Conservation (phyloP, 2,797 vertebrate species). For the Choloepus didactylus region DNA sequence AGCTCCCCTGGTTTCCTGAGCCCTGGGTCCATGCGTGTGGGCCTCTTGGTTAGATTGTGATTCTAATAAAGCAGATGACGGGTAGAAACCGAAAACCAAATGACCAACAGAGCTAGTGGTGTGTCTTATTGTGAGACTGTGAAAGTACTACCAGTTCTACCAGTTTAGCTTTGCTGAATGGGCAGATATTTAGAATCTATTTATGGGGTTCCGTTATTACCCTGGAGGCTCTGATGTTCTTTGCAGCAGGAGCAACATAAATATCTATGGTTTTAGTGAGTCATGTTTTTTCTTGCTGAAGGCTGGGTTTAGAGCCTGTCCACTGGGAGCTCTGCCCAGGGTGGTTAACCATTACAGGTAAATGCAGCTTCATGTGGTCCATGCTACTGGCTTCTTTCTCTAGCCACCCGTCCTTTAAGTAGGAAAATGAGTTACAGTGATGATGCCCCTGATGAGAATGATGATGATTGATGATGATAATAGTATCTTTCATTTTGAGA, state of each 20-base stretch:
- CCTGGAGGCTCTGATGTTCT: conserved; percentile 51
- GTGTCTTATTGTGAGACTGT: not conserved
- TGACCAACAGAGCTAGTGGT: not conserved
- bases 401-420: not conserved
- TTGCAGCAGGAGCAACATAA: conserved; percentile 50
- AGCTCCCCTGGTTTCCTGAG: not conserved
- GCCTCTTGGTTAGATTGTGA: not conserved
- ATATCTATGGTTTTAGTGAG: conserved; percentile 65
- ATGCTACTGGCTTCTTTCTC: not conserved
- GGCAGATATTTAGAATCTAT: conserved; percentile 52
- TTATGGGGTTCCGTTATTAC: conserved; percentile 56
- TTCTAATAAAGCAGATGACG: conserved; percentile 16
- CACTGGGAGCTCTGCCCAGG: not conserved
- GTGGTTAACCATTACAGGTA: not conserved
- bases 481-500: not conserved
- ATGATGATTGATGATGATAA: not conserved
- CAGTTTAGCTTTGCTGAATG: conserved; percentile 60
- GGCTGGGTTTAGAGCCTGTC: conserved; percentile 16
- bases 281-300: conserved; percentile 37
- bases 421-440: not conserved
- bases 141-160: not conserved
- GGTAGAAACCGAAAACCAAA: conserved; percentile 46
- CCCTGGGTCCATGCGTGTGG: not conserved
- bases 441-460: not conserved
- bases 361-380: not conserved